Base-by-base conservation (phyloP, 2,113 vertebrate genomes). In the Nannospalax galili region DNA sequence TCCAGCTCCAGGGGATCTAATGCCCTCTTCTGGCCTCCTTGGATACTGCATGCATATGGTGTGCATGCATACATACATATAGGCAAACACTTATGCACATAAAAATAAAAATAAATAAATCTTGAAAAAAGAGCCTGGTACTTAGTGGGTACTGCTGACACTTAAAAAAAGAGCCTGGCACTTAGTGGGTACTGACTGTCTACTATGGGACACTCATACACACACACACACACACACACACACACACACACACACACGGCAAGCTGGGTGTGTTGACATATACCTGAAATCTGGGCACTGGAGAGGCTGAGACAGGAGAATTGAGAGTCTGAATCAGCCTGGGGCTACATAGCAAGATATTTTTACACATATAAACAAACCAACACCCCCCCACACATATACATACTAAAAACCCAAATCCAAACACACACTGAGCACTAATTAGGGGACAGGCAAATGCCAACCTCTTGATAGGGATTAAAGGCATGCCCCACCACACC, bases 371-470 rank as follows among this genome's bases (percentile, higher is more conserved):
- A 52, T 26, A 84, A 65, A 32, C 52, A 79, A 4, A 79, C 32
- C 62, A 64, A 20, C 28, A 32, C 28, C 11, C 48, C 28, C 48
- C 22, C 70, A 40, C 1, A 5, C 24, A 14, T 5, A 3, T 24
- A 20, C 24, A 5, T 24, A 35, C 16, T 11, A 28, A 75, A 42
- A 75, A 28, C 73, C 40, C 37, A 56, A n/a, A n/a, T 22, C 32
- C 17, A 79, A 35, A 58, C 78, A 19, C 7, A 1, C 1, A 16
- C 16, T 9, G 11, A 52, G 32, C 24, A 15, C 22, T 26, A 3
- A 11, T 42, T 11, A 20, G 2, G 17, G 0, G 22, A 32, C 28
- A 5, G 56, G 52, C 3, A 0, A 2, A 15, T 0, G 8, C 30
- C 28, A 0, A 7, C 37, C 35, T 64, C 40, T 45, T 37, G 20